These are phyloP conservation scores for Euura saliciscinereae DNA, from an alignment of 1,140 invertebrate genomes.

Conservation along the genomic window DNA sequence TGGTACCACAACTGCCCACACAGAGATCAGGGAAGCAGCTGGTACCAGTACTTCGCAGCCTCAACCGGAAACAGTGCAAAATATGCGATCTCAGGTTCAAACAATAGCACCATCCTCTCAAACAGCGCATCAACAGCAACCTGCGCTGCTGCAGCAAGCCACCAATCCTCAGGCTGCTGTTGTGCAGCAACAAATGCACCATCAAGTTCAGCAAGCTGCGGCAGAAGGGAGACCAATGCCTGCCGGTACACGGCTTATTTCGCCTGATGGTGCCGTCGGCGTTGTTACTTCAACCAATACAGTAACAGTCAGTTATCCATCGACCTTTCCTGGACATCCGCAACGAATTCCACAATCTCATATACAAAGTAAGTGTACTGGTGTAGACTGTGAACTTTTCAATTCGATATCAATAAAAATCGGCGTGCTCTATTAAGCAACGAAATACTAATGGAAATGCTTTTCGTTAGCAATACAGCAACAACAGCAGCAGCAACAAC, in stretches of 20 bases:
- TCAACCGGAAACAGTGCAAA: conserved; percentile 36
- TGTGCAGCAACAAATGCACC: conserved; percentile 63
- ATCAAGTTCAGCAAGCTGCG: conserved; percentile 67
- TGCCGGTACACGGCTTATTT: conserved; percentile 66
- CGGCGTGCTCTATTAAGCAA: too few relatives aligned
- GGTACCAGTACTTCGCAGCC: conserved; percentile 32
- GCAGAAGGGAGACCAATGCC: conserved; percentile 66
- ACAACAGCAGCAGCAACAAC: background rate
- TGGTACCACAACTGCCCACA: conserved; percentile 27
- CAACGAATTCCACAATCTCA: conserved; percentile 49
- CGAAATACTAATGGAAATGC: conserved; percentile 10
- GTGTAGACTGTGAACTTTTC: background rate
- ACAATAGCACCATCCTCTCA: conserved; percentile 34
- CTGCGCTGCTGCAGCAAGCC: conserved; percentile 35
- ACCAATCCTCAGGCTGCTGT: conserved; percentile 46
- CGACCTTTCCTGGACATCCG: conserved; percentile 57
- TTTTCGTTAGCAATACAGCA: conserved; percentile 11
- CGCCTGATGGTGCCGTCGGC: conserved; percentile 68
- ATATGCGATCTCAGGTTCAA: conserved; percentile 32
- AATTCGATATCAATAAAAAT: too few relatives aligned
- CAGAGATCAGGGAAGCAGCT: conserved; percentile 32
- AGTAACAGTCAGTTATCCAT: conserved; percentile 66
- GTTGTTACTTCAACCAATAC: conserved; percentile 69
- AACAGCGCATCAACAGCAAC: conserved; percentile 30
- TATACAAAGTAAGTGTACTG: conserved; percentile 45